Evolutionary conservation across 2,888 invertebrate genomes (phyloP).

Genomic region (Rhagium mordax): DNA sequence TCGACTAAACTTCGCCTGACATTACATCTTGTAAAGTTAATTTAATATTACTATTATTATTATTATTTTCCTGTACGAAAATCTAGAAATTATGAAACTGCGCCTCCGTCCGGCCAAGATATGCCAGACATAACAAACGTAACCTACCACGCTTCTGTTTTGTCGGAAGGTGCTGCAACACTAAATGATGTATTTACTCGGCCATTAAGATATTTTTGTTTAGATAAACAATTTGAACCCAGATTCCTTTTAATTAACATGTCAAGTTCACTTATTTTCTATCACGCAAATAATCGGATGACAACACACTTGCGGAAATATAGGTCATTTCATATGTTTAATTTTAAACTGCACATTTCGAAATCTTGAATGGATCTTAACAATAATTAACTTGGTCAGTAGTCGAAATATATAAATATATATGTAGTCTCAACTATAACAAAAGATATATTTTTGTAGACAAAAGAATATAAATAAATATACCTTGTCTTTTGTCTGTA

Average conservation of each 20-base stretch:
- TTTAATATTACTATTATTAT: no score
- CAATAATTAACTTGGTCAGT: no score
- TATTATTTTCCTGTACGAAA: no score
- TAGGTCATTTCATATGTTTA: background rate
- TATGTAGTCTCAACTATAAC: no score
- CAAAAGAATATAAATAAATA: no score
- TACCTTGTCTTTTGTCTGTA: no score
- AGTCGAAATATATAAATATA: no score
- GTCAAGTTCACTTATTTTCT: slow-evolving; percentile 13
- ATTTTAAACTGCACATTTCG: background rate
- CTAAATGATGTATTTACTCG: background rate
- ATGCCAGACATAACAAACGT: background rate
- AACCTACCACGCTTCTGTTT: background rate
- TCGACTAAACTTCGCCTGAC: no score
- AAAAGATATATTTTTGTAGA: no score
- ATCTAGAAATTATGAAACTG: background rate
- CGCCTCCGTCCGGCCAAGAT: no score
- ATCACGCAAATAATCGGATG: background rate
- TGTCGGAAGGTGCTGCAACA: background rate
- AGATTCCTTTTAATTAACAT: background rate
- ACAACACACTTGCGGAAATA: background rate
- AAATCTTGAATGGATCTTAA: background rate
- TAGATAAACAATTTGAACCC: background rate
- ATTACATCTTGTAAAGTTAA: no score
- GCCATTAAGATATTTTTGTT: background rate